Percentiles rank a stretch among this genome's conserved stretches.
Evolutionary conservation across 2,113 vertebrate species (phyloP).

Genomic region (Tenrec ecaudatus): DNA sequence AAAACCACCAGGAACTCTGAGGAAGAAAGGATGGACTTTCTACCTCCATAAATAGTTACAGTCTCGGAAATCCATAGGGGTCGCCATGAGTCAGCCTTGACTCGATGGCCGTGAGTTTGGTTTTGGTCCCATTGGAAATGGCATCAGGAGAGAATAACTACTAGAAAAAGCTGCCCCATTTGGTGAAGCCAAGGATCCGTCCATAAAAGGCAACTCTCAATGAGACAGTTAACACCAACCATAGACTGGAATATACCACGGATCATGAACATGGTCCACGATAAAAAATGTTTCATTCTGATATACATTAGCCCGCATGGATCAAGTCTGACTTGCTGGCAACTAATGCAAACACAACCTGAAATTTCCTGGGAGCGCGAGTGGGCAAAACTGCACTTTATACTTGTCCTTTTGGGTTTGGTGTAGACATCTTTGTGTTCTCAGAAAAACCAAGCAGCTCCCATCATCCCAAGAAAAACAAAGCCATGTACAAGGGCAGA

Average conservation of each 20-base stretch:
- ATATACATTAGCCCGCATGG: not conserved
- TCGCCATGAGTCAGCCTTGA: no score
- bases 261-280: not conserved
- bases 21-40: no score
- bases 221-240: not conserved
- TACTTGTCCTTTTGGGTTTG: not conserved
- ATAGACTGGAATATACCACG: not conserved
- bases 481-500: conserved; percentile 44
- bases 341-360: not conserved
- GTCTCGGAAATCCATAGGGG: no score
- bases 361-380: not conserved
- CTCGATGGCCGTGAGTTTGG: no score
- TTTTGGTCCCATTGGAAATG: not conserved
- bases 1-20: no score
- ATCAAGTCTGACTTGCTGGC: not conserved
- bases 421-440: not conserved
- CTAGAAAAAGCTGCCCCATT: not conserved
- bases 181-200: not conserved
- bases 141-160: not conserved
- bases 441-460: not conserved
- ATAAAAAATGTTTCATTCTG: not conserved
- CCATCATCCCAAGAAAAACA: conserved; percentile 34
- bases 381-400: not conserved
- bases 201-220: not conserved
- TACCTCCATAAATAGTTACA: no score